Evolutionary conservation across 2,113 vertebrate genomes (phyloP), one percentile per base, ranked within the genome.

Genomic region (Zingel zingel): DNA sequence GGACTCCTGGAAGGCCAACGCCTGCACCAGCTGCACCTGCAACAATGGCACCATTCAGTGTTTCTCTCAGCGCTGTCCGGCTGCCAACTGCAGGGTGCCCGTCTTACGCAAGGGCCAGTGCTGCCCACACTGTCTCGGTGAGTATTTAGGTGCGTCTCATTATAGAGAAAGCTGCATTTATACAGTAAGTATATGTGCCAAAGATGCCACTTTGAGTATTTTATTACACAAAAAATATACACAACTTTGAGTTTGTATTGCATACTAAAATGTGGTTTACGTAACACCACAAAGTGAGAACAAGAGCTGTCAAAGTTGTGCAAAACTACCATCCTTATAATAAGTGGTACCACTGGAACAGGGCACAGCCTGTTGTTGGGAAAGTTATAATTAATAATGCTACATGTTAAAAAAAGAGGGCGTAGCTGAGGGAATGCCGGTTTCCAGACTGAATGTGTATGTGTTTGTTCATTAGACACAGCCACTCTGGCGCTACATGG

Each of bases 21-120:
- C 94, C 83, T 96, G 96, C 92, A 96, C 94, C 86, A 96, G 96
- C 92, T 96, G 96, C 87, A 94, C 92, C 84, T 96, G 96, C 91
- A 94, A 88, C 84, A 95, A 95, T 57, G 95, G 94, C 84, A 96
- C 91, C 72, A 90, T 96, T 90, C 93, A 95, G 91, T 96, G 95
- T 79, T 96, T 96, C 91, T 95, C 95, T 2, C 95, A 95, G 89
- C 91, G 79, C 59, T 96, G 96, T 72, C 94, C 93, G 0, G 82
- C 93, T 18, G 95, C 93, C 77, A 92, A 82, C 82, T 96, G 96
- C 90, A 88, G 95, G 76, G 93, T 96, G 51, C 95, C 95, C 16
- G 94, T 96, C 63, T 87, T 96, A 66, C 94, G 95, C 77, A 96
- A 96, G 84, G 95, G 95, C 81, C 96, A 96, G 88, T 96, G 96